Conservation (phyloP, 2,888 invertebrate species). For the Macrosiphum euphorbiae region DNA sequence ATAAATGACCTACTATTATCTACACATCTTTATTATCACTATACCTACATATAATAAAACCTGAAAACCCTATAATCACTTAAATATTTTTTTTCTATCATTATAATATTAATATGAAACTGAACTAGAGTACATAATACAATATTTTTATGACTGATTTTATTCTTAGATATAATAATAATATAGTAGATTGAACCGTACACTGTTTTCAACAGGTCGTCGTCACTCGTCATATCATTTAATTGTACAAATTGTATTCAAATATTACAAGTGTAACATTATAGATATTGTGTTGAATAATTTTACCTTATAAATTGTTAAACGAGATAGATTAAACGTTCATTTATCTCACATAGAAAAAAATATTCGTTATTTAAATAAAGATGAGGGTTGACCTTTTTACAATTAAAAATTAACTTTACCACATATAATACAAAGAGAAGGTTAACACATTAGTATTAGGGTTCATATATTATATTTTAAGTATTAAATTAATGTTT, state of each 20-base stretch:
- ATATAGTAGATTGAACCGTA: background rate
- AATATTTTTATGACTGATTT: background rate
- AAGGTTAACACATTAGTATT: background rate
- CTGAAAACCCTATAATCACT: background rate
- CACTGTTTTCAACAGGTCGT: background rate
- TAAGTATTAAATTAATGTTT: background rate
- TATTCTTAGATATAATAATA: background rate
- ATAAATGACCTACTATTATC: background rate
- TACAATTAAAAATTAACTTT: background rate
- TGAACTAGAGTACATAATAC: background rate
- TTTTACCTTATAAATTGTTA: background rate
- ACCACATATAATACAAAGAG: background rate
- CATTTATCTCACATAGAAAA: background rate
- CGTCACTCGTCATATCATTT: background rate
- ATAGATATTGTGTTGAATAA: background rate
- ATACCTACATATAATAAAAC: background rate
- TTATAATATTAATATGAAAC: background rate
- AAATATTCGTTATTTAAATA: background rate
- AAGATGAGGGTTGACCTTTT: background rate
- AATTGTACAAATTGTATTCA: background rate
- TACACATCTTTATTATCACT: background rate
- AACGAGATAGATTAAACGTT: background rate
- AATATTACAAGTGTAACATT: background rate
- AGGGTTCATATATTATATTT: background rate
- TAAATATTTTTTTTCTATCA: background rate